Conservation (phyloP, 2,888 invertebrate species). For the Chloroclystis v-ata region DNA sequence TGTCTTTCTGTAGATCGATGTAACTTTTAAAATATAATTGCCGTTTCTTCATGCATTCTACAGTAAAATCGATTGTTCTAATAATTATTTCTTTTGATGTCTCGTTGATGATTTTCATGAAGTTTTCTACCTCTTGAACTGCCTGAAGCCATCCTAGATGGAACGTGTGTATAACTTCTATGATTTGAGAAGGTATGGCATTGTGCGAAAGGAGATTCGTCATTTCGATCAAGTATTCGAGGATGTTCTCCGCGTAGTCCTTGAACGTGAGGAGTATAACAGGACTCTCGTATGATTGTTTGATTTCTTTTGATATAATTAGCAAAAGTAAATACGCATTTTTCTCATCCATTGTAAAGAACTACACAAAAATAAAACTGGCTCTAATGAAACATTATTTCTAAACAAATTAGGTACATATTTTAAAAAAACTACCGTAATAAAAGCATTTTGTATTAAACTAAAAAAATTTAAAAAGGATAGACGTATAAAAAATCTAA, state of each 20-base stretch:
- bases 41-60: conserved; percentile 31
- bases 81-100: conserved; percentile 35
- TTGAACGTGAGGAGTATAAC: conserved; percentile 42
- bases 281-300: conserved; percentile 39
- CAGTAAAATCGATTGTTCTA: conserved; percentile 36
- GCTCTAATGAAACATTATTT: no score
- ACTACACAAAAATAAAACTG: conserved; percentile 15
- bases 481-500: no score
- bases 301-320: conserved; percentile 37
- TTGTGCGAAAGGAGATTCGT: conserved; percentile 26
- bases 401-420: conserved; percentile 6
- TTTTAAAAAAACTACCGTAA: neutral
- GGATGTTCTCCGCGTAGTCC: conserved; percentile 37
- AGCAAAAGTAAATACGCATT: conserved; percentile 30
- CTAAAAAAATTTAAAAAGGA: no score
- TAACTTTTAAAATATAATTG: conserved; percentile 25
- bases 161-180: conserved; percentile 32
- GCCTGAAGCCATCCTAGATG: conserved; percentile 43
- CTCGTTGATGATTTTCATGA: conserved; percentile 33
- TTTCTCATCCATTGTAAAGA: conserved; percentile 33
- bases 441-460: no score
- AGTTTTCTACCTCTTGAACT: conserved; percentile 36
- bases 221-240: conserved; percentile 29
- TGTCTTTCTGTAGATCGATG: conserved; percentile 17
- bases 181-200: conserved; percentile 18